Conservation (phyloP, 2,888 invertebrate species). For the Cataglyphis cursor region DNA sequence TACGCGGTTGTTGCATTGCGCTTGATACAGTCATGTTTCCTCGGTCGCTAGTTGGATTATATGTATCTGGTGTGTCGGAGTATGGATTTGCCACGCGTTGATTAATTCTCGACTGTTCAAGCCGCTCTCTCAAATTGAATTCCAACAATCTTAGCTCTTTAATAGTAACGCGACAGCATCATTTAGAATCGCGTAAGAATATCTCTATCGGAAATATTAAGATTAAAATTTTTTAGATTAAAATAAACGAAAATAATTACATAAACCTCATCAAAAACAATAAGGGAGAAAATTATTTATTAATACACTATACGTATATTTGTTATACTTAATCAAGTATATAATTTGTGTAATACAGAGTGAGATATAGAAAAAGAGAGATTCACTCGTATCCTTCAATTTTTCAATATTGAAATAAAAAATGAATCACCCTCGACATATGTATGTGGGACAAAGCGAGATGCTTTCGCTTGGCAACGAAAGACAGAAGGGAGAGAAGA, state of each 20-base stretch:
- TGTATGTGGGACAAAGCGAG: conserved; percentile 15
- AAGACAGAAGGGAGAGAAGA: conserved; percentile 19
- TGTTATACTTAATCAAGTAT: background rate
- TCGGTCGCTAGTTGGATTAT: conserved; percentile 55
- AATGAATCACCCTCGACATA: conserved; percentile 20
- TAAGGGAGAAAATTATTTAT: background rate
- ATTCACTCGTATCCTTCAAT: conserved; percentile 1
- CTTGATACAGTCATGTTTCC: conserved; percentile 58
- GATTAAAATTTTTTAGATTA: background rate
- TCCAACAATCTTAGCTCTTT: conserved; percentile 39
- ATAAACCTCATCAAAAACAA: too few relatives aligned
- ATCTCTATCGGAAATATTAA: background rate
- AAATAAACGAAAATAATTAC: background rate
- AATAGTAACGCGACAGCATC: conserved; percentile 17
- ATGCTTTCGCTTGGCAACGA: background rate
- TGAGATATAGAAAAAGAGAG: background rate
- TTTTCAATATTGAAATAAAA: conserved; percentile 17
- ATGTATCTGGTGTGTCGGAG: conserved; percentile 41
- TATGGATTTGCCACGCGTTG: conserved; percentile 56
- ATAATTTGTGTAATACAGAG: background rate
- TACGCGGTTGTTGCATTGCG: conserved; percentile 23
- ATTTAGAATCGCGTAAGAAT: background rate
- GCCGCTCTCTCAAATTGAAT: conserved; percentile 50
- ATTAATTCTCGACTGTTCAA: conserved; percentile 56
- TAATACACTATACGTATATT: background rate